Conservation (phyloP, 2,113 vertebrate genomes). For the Ursus arctos region DNA sequence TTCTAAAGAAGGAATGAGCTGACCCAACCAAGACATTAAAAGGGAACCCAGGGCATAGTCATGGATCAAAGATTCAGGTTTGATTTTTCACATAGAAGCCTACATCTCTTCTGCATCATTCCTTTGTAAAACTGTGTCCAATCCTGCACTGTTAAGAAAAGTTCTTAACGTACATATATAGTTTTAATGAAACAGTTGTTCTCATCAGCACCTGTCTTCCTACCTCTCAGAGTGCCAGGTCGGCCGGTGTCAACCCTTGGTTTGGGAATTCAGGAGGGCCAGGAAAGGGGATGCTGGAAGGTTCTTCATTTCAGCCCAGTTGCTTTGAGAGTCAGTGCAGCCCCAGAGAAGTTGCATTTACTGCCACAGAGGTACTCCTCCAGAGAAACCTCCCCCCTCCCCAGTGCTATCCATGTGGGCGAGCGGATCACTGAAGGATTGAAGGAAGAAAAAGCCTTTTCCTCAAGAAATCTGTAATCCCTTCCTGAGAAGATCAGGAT, state of each 20-base stretch:
- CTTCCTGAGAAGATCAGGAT: background rate
- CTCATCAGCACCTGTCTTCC: background rate
- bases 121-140: background rate
- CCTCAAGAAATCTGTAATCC: background rate
- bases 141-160: background rate
- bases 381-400: background rate
- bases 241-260: background rate
- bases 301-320: background rate
- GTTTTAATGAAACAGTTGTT: background rate
- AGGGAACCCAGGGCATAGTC: background rate
- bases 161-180: background rate
- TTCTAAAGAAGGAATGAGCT: slow-evolving; percentile 46
- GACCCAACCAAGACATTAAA: background rate
- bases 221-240: background rate
- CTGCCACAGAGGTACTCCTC: background rate
- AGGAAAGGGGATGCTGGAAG: background rate
- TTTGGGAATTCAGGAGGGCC: background rate
- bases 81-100: background rate
- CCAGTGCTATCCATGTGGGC: background rate
- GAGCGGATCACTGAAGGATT: background rate
- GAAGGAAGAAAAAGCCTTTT: background rate
- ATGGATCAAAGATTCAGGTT: background rate
- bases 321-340: background rate
- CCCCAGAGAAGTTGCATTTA: background rate
- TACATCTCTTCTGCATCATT: background rate